Percentiles rank a stretch among this genome's conserved stretches.
These are phyloP conservation scores for Istiophorus platypterus DNA, from an alignment of 2,113 vertebrate genomes.

Conservation along the genomic window DNA sequence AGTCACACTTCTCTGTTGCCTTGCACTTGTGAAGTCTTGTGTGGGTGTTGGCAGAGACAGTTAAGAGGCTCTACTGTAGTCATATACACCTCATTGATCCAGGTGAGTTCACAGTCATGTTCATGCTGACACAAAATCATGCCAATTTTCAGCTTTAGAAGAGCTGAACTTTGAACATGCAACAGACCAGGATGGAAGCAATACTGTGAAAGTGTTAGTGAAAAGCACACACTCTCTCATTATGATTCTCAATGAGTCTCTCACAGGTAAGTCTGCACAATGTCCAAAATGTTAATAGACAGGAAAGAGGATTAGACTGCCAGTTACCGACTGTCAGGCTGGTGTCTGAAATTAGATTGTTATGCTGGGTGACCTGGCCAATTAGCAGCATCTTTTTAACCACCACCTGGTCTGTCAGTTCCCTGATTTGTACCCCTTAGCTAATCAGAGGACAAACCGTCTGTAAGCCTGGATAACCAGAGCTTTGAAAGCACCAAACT, in stretches of 20 bases:
- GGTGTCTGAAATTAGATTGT: constrained; percentile 63
- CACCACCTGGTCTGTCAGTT: constrained; percentile 44
- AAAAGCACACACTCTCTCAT: constrained; percentile 1
- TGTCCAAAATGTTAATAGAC: constrained; percentile 47
- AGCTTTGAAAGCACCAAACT: constrained; percentile 22
- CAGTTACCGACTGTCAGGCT: constrained; percentile 39
- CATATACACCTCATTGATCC: constrained; percentile 16
- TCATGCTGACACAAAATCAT: not conserved
- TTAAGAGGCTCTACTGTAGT: constrained; percentile 24
- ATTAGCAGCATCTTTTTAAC: constrained; percentile 46
- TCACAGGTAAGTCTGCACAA: constrained; percentile 39
- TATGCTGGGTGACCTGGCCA: constrained; percentile 42
- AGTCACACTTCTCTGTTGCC: not conserved
- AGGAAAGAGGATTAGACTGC: constrained; percentile 76
- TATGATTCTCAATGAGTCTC: not conserved
- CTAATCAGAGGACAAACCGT: constrained; percentile 43
- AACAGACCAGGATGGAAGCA: not conserved
- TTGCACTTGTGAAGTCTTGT: not conserved
- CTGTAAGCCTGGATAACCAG: constrained; percentile 56
- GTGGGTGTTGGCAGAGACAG: too few species aligned
- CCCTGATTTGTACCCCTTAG: constrained; percentile 28
- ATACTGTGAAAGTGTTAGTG: not conserved
- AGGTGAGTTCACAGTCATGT: constrained; percentile 13
- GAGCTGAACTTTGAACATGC: not conserved
- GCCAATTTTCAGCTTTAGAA: not conserved